Evolutionary conservation across 2,888 invertebrate genomes (phyloP).

Genomic region (Nephrotoma guestfalica): DNA sequence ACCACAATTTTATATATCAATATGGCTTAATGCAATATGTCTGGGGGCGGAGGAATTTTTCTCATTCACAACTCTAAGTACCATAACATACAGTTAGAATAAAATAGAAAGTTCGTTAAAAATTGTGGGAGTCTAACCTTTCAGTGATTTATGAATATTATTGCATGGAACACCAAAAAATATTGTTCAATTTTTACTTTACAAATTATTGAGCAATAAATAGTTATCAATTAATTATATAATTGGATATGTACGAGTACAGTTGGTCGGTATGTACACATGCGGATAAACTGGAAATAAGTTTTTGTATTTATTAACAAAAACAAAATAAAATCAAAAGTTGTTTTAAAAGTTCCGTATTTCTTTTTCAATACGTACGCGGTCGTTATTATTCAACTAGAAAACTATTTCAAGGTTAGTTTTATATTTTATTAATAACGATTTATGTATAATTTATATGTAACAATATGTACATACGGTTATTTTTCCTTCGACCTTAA

Average conservation of each 20-base stretch:
- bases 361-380: not conserved
- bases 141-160: not conserved
- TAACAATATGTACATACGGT: not conserved
- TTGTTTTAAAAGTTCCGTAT: not conserved
- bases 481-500: not conserved
- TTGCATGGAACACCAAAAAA: not conserved
- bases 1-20: too few relatives aligned
- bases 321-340: not conserved
- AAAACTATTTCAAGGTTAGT: slow-evolving; percentile 4
- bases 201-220: not conserved
- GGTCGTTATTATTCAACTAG: not conserved
- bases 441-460: not conserved
- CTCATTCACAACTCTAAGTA: not conserved
- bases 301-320: not conserved
- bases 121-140: not conserved
- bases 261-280: not conserved
- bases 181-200: not conserved
- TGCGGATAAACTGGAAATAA: not conserved
- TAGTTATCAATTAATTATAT: not conserved
- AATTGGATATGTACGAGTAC: not conserved
- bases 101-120: not conserved
- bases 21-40: too few relatives aligned
- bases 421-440: not conserved
- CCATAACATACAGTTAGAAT: not conserved
- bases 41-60: not conserved